A percentile compares a stretch with the other conserved stretches of the same genome.
phyloP scores from a whole-genome alignment of 2,113 vertebrate genomes.

The Gymnogyps californianus region DNA sequence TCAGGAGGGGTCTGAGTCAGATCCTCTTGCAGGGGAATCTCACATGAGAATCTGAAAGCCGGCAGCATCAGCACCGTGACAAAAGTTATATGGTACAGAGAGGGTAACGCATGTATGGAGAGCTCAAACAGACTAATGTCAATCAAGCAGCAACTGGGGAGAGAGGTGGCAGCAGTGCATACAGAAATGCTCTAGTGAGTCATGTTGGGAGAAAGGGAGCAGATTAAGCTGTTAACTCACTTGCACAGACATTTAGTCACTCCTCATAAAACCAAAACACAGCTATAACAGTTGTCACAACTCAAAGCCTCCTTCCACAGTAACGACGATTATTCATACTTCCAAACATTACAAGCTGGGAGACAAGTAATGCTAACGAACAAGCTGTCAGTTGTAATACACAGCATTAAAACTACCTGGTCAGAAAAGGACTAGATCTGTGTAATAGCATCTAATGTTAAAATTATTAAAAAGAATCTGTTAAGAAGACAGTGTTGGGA shows the following conservation, averaged over 20 bases:
- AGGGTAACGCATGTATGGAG: neutral
- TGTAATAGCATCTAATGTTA: neutral
- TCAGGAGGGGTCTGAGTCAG: neutral
- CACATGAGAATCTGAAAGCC: neutral
- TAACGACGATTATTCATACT: neutral
- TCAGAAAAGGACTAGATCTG: neutral
- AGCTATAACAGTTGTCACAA: constrained; percentile 10
- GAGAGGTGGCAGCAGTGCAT: neutral
- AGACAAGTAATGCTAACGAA: neutral
- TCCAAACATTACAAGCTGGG: neutral
- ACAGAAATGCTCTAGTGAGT: neutral
- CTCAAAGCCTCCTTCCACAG: neutral
- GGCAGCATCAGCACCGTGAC: neutral
- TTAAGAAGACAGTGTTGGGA: neutral
- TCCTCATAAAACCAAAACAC: neutral
- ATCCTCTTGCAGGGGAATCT: neutral
- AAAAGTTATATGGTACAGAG: neutral
- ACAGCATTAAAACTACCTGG: neutral
- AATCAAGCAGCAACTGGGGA: neutral
- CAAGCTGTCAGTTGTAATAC: neutral
- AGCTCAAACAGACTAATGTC: neutral
- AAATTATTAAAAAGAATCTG: neutral
- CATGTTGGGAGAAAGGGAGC: neutral
- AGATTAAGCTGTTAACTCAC: constrained; percentile 42
- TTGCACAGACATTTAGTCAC: neutral